Conservation (phyloP, 2,797 vertebrate genomes). For the Syncerus caffer region DNA sequence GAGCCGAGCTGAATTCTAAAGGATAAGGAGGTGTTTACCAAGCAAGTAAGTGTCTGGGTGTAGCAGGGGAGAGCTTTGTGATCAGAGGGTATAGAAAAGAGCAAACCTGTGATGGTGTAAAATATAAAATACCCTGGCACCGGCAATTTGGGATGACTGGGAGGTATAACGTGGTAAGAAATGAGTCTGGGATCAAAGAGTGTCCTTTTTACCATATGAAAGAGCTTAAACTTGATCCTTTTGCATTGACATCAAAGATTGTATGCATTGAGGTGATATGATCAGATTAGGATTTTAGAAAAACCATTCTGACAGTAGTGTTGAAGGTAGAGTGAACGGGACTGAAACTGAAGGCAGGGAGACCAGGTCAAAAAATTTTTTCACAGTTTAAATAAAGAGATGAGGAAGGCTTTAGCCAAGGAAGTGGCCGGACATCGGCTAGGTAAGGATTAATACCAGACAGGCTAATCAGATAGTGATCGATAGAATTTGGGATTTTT, state of each 20-base stretch:
- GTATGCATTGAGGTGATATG: conserved; percentile 12
- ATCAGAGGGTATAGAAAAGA: not conserved
- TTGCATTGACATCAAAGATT: not conserved
- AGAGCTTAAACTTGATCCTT: not conserved
- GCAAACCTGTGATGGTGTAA: not conserved
- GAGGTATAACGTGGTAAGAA: not conserved
- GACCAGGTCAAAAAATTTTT: not conserved
- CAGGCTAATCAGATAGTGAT: not conserved
- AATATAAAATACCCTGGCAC: not conserved
- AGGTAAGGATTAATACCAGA: not conserved
- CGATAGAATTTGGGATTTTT: not conserved
- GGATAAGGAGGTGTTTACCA: not conserved
- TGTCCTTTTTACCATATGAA: not conserved
- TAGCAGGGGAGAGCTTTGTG: not conserved
- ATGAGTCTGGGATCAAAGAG: not conserved
- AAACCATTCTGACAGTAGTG: not conserved
- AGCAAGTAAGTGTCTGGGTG: not conserved
- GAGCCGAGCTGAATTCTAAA: conserved; percentile 26
- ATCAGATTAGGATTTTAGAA: conserved; percentile 1
- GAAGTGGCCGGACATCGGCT: not conserved
- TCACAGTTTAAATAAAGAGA: not conserved
- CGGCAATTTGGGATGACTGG: not conserved
- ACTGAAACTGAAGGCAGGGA: not conserved
- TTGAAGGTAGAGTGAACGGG: not conserved
- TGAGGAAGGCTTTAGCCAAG: not conserved